These are phyloP conservation scores for Astropecten irregularis DNA, from an alignment of 53 echinoderm and acorn worm species.

Conservation along the genomic window DNA sequence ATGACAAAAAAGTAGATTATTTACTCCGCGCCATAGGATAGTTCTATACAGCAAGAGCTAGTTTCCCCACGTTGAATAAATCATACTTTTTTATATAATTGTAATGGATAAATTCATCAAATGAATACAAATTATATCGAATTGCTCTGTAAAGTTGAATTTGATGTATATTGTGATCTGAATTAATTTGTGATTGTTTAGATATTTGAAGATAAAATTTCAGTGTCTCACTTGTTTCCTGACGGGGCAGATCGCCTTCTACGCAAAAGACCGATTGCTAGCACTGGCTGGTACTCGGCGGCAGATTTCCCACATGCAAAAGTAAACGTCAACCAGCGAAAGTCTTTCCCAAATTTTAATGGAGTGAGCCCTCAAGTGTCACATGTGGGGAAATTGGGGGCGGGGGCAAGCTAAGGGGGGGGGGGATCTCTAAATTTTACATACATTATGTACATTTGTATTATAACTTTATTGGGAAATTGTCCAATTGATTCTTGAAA, in stretches of 20 bases:
- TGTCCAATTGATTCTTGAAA: too few species aligned
- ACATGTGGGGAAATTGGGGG: too few species aligned
- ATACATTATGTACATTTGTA: too few species aligned
- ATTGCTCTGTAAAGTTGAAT: background rate
- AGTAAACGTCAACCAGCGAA: slow-evolving; percentile 17
- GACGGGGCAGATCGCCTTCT: slow-evolving; percentile 18
- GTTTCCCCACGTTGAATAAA: background rate
- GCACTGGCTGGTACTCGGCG: background rate
- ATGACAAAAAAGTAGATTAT: background rate
- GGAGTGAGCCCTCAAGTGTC: slow-evolving; percentile 53
- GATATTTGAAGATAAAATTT: slow-evolving; percentile 20
- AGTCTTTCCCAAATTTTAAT: background rate
- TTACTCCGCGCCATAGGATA: background rate
- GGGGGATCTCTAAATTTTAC: too few species aligned
- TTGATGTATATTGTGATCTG: too few species aligned
- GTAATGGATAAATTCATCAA: background rate
- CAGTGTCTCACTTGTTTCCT: slow-evolving; percentile 6
- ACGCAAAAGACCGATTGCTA: background rate
- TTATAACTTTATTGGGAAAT: too few species aligned
- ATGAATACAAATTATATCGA: background rate
- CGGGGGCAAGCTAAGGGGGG: too few species aligned
- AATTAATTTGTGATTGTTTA: background rate
- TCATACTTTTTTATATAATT: background rate
- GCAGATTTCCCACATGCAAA: background rate
- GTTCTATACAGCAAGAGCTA: background rate